Conservation (phyloP, 2,888 invertebrate genomes). For the Noctua janthe region DNA sequence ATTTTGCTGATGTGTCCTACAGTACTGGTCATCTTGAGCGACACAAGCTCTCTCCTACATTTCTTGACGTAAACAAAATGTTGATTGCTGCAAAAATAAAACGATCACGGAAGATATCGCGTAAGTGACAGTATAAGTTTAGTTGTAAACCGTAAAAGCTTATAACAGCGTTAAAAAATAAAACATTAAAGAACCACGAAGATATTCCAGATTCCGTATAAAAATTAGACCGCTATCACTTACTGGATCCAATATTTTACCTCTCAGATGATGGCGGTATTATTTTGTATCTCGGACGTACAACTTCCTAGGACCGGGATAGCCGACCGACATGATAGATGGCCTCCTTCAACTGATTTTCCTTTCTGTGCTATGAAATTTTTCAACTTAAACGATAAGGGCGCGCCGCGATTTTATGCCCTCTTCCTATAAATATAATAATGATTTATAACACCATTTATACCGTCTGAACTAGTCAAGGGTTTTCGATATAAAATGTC, state of each 20-base stretch:
- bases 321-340: constrained; percentile 82
- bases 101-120: no score
- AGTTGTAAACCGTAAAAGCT: no score
- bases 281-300: constrained; percentile 82
- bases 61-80: no score
- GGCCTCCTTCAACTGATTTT: constrained; percentile 81
- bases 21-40: background rate
- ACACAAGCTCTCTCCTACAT: no score
- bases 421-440: constrained; percentile 78
- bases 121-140: no score
- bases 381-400: constrained; percentile 86
- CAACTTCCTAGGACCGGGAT: constrained; percentile 80
- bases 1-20: background rate
- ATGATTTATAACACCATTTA: constrained; percentile 81
- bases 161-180: no score
- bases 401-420: constrained; percentile 77
- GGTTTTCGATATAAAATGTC: constrained; percentile 74
- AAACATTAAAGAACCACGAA: background rate
- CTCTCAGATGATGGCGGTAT: constrained; percentile 73
- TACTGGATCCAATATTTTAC: constrained; percentile 73
- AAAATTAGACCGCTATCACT: constrained; percentile 48
- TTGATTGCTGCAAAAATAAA: no score
- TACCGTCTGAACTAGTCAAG: constrained; percentile 71
- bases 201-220: constrained; percentile 28
- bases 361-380: constrained; percentile 82